Base-by-base conservation (phyloP, 2,888 invertebrate genomes). In the Philonicus albiceps region DNA sequence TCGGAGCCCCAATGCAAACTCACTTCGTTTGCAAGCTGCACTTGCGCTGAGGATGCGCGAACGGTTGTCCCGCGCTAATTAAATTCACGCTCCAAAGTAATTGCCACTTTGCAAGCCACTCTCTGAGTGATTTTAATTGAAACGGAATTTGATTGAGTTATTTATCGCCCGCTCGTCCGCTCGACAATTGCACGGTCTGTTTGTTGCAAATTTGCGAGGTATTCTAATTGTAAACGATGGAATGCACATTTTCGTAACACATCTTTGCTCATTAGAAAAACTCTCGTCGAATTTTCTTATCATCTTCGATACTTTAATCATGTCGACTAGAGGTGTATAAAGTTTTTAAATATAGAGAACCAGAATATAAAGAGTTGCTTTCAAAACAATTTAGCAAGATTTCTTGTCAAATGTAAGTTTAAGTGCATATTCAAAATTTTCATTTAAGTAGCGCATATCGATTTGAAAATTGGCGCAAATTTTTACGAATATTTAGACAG, bases 81-180 rank as follows among this genome's bases (percentile, higher is more conserved):
- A 81, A 81, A 81, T 81, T 81, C 81, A 7, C 81, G 64, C 43
- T 34, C 49, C 34, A 16, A 81, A 81, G 81, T 64, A 81, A 81
- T 81, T 81, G 81, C 34, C 81, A 81, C 81, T 81, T 49, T 81
- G 55, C 37, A 34, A 81, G 81, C 55, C 53, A 34, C 81, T 64
- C 37, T 43, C 55, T 81, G 55, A 81, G 55, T 64, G 81, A 81
- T 81, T 81, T 81, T 81, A 81, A 81, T 81, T 81, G 55, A 64
- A 81, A 34, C 30, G 53, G 81, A 53, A 81, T 81, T 81, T 81
- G 81, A 81, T 81, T 81, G 81, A 30, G 34, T 81, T 49, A 81
- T 64, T 81, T 55, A 81, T 81, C 64, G 78, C 19, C n/a, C 74
- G 74, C 34, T 31, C 74, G 74, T 74, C 34, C 74, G 27, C 19